Evolutionary conservation across 2,113 vertebrate species (phyloP).

Genomic region (Brachyhypopomus occidentalis): DNA sequence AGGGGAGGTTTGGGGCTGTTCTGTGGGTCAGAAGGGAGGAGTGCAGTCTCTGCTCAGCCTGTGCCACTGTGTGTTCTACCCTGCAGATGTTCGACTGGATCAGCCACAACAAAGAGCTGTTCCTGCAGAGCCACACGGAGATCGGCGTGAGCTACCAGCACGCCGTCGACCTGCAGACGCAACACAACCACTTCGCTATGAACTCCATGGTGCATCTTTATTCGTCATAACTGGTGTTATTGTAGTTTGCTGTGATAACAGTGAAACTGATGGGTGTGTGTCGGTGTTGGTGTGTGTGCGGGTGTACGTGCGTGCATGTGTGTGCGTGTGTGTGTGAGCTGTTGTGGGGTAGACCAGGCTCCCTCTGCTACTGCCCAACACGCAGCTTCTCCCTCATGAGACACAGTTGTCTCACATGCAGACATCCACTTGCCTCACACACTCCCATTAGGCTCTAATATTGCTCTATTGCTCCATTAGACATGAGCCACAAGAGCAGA

Average conservation of each 20-base stretch:
- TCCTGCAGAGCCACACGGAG: constrained; percentile 96
- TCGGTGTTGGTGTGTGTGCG: no score
- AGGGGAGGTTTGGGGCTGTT: not conserved
- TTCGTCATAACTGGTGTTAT: no score
- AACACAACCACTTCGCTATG: constrained; percentile 99
- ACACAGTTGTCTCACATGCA: no score
- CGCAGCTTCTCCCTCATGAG: no score
- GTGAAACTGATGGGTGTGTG: no score
- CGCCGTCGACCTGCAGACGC: constrained; percentile 94
- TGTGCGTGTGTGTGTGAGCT: no score
- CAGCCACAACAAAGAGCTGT: constrained; percentile 97
- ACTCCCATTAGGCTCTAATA: no score
- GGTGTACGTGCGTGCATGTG: no score
- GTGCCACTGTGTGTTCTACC: not conserved
- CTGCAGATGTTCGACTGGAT: constrained; percentile 99
- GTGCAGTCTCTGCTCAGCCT: not conserved
- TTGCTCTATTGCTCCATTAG: not conserved
- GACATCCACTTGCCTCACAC: no score
- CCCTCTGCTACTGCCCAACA: not conserved
- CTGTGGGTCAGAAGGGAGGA: not conserved
- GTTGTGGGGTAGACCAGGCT: no score
- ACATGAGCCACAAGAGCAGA: not conserved
- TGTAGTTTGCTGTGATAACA: no score
- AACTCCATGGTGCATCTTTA: constrained; percentile 88
- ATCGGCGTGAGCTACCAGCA: constrained; percentile 95